phyloP scores from a whole-genome alignment of 1,140 invertebrate genomes.

The Leptinotarsa texana region DNA sequence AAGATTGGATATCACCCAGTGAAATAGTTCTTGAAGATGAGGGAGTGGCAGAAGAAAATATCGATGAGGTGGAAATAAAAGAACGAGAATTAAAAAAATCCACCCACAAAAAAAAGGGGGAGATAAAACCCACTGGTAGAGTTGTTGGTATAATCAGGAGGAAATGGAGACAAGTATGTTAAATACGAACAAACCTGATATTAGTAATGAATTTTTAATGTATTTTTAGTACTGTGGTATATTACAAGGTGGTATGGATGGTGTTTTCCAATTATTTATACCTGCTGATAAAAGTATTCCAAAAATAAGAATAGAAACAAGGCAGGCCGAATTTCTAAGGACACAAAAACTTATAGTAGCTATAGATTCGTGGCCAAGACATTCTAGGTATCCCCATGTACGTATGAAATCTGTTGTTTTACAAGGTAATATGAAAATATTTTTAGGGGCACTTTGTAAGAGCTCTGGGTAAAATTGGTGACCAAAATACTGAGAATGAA shows the following conservation, averaged over 20 bases:
- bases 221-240: conserved; percentile 86
- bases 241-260: conserved; percentile 75
- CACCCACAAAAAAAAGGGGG: conserved; percentile 52
- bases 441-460: conserved; percentile 84
- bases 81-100: conserved; percentile 52
- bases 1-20: conserved; percentile 86
- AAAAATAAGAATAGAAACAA: conserved; percentile 88
- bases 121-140: conserved; percentile 77
- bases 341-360: conserved; percentile 89
- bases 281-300: conserved; percentile 90
- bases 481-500: conserved; percentile 93
- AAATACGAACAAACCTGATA: too few relatives aligned
- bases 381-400: conserved; percentile 74
- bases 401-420: conserved; percentile 29
- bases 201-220: neutral
- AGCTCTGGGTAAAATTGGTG: conserved; percentile 74
- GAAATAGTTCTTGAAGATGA: conserved; percentile 85
- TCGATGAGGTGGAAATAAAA: conserved; percentile 68
- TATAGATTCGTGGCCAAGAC: conserved; percentile 89
- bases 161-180: conserved; percentile 78
- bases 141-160: conserved; percentile 94
- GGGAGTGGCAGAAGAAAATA: conserved; percentile 63
- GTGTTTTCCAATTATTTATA: conserved; percentile 80
- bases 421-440: neutral
- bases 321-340: conserved; percentile 79